phyloP scores from a whole-genome alignment of 2,113 vertebrate genomes.

The Eudyptes chrysolophus region DNA sequence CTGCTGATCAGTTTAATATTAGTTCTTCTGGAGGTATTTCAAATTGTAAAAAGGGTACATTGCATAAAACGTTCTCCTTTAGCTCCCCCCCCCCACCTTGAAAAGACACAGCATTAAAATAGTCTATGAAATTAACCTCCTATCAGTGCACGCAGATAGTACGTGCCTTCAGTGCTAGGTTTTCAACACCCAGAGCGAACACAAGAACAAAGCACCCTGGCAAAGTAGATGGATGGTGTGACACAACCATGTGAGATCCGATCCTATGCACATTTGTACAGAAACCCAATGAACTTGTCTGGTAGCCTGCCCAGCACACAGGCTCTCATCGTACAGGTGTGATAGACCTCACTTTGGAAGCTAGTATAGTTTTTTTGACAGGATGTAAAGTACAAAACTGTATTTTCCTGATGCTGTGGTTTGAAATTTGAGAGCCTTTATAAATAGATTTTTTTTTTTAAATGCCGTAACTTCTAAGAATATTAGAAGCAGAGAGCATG shows the following conservation, averaged over 20 bases:
- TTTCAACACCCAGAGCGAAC: background rate
- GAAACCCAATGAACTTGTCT: background rate
- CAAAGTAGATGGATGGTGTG: background rate
- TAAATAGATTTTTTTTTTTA: background rate
- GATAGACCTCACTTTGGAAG: background rate
- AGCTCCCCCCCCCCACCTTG: background rate
- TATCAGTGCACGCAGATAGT: background rate
- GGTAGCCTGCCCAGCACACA: background rate
- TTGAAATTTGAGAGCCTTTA: background rate
- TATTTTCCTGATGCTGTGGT: background rate
- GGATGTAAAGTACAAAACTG: background rate
- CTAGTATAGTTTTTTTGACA: background rate
- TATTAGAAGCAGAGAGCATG: background rate
- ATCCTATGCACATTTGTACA: background rate
- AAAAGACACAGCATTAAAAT: background rate
- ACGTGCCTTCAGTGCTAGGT: background rate
- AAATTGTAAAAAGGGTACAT: background rate
- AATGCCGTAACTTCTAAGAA: background rate
- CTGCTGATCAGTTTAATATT: background rate
- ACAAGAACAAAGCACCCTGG: background rate
- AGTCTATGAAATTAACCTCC: background rate
- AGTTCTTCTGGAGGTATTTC: background rate
- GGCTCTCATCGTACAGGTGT: background rate
- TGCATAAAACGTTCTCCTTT: background rate
- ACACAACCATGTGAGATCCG: background rate